Conservation (phyloP, 2,797 vertebrate species). For the Lithobates pipiens region DNA sequence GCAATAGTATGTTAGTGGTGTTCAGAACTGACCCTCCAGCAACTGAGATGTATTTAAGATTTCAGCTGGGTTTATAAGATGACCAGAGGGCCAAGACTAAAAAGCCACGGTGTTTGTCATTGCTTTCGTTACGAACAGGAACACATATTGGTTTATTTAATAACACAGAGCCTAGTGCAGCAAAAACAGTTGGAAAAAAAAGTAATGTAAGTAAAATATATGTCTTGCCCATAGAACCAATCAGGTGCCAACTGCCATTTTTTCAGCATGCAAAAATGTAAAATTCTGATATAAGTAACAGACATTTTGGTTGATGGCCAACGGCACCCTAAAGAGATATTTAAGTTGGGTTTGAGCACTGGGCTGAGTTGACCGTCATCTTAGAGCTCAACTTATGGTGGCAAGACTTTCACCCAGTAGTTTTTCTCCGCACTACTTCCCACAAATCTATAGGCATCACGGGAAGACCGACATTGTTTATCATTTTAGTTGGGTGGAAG, state of each 20-base stretch:
- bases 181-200: neutral
- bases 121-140: conserved; percentile 1
- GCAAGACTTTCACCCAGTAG: neutral
- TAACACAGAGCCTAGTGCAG: neutral
- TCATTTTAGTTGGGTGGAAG: neutral
- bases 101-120: neutral
- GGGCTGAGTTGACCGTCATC: neutral
- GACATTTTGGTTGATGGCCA: neutral
- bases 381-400: neutral
- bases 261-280: too few relatives aligned
- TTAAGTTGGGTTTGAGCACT: too few relatives aligned
- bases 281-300: neutral
- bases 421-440: neutral
- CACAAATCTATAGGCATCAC: neutral
- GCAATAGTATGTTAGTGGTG: neutral
- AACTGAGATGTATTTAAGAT: neutral
- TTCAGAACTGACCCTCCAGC: conserved; percentile 1
- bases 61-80: neutral
- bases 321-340: neutral
- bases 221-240: neutral
- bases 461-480: too few relatives aligned
- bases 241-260: neutral
- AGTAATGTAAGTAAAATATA: neutral
- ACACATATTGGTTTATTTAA: conserved; percentile 4
- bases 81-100: conserved; percentile 5